Evolutionary conservation across 2,113 vertebrate genomes (phyloP), one percentile per base, ranked within the genome.

Genomic region (Mohoua ochrocephala): DNA sequence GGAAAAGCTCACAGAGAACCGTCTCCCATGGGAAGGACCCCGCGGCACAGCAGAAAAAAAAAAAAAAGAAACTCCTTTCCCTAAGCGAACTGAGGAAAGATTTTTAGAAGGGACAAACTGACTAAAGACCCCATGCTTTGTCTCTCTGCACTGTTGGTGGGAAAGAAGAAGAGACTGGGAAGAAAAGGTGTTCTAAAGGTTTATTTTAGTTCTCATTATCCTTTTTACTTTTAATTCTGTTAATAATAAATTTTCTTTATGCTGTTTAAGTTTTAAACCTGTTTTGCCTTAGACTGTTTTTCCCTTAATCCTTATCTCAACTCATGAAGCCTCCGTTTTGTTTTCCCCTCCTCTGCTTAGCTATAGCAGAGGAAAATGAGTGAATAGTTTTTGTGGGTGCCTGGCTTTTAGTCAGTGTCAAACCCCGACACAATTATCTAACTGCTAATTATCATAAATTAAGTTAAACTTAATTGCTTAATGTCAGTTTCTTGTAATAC

Each of bases 141-240:
- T 59, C n/a, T 57, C 21, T 26, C n/a, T 59, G n/a, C 0, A 1
- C 57, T 26, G 15, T 37, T 5, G 3, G n/a, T 11, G 23, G 57
- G 23, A 59, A 59, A 59, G n/a, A 37, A 23, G n/a, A 17, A 59
- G 15, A 23, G 57, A 26, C 15, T 37, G 57, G n/a, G 22, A 59
- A 35, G 15, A 26, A 59, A 16, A 59, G 6, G n/a, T 57, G n/a
- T 35, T 59, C 56, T 57, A 59, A 35, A 24, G 56, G 22, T 37
- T 57, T n/a, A n/a, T n/a, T 59, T 59, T 59, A 26, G 15, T 59
- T 59, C 57, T 59, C 15, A 37, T 16, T 37, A 59, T n/a, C n/a
- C 15, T 37, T 37, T 59, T 37, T 37, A 59, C 10, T 59, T 59
- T 37, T 17, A 59, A 37, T 26, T 59, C 23, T 26, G 23, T 17